These are phyloP conservation scores for Anneissia japonica DNA, from an alignment of 35 echinoderm and acorn worm genomes.

Conservation along the genomic window DNA sequence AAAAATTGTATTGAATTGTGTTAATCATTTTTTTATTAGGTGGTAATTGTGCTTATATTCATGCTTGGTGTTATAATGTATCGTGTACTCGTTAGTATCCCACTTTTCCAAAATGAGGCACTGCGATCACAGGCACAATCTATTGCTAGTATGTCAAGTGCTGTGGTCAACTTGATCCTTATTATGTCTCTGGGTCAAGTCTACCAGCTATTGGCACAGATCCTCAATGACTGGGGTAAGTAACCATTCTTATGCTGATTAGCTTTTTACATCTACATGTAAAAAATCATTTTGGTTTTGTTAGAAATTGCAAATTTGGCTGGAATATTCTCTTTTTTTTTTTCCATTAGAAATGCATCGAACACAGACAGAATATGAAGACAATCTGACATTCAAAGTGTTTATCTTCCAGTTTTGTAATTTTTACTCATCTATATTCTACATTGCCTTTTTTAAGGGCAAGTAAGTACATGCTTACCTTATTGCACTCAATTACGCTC, in stretches of 20 bases:
- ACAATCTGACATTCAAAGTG: conserved; percentile 96
- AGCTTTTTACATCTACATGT: too few relatives aligned
- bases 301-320: too few relatives aligned
- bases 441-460: conserved; percentile 99
- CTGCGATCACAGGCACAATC: conserved; percentile 66
- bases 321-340: conserved; percentile 7
- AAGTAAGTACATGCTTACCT: conserved; percentile 61
- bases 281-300: too few relatives aligned
- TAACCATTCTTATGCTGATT: too few relatives aligned
- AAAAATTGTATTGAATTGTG: too few relatives aligned
- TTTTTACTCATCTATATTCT: conserved; percentile 98
- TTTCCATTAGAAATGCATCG: conserved; percentile 89
- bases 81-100: conserved; percentile 84
- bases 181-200: conserved; percentile 95
- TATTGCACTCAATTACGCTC: not conserved
- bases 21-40: conserved; percentile 56
- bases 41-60: conserved; percentile 86
- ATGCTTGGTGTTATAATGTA: conserved; percentile 96
- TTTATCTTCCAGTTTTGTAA: conserved; percentile 98
- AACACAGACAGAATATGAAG: conserved; percentile 97
- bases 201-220: conserved; percentile 81
- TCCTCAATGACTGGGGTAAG: conserved; percentile 99
- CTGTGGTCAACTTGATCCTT: conserved; percentile 89
- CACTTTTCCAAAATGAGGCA: conserved; percentile 66
- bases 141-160: conserved; percentile 88